Conservation (phyloP, 2,888 invertebrate genomes). For the Diarsia rubi region DNA sequence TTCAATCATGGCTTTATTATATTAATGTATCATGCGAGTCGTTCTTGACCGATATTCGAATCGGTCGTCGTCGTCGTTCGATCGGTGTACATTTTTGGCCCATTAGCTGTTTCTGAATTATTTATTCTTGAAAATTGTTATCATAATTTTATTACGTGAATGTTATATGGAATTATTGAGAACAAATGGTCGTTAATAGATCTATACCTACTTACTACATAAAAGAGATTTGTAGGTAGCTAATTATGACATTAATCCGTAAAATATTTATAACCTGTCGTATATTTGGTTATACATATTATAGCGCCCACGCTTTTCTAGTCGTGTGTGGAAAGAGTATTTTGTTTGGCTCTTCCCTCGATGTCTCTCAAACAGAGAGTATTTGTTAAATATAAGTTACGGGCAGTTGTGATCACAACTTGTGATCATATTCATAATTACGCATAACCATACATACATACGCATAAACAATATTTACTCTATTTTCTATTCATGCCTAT, state of each 20-base stretch:
- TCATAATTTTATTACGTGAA: conserved; percentile 1
- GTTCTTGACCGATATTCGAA: conserved; percentile 15
- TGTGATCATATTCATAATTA: background rate
- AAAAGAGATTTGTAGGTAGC: conserved; percentile 43
- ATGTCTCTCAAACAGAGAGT: background rate
- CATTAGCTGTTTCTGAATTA: conserved; percentile 16
- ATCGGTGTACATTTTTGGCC: conserved; percentile 9
- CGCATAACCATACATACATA: background rate
- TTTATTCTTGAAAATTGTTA: conserved; percentile 10
- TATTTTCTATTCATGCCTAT: background rate
- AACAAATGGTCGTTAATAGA: background rate
- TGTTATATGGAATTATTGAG: background rate
- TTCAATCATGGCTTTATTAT: background rate
- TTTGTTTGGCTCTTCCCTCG: conserved; percentile 4
- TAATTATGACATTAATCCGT: conserved; percentile 59
- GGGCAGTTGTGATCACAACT: background rate
- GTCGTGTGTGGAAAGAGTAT: background rate
- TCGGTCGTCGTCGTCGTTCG: too few relatives aligned
- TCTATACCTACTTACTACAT: background rate
- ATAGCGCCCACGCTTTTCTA: conserved; percentile 57
- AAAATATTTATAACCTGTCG: conserved; percentile 34
- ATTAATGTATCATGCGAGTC: conserved; percentile 28
- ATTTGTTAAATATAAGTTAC: background rate
- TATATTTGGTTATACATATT: conserved; percentile 48
- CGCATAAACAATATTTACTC: conserved; percentile 5